Conservation (phyloP, 2,797 vertebrate species). For the Poeciliopsis infans region DNA sequence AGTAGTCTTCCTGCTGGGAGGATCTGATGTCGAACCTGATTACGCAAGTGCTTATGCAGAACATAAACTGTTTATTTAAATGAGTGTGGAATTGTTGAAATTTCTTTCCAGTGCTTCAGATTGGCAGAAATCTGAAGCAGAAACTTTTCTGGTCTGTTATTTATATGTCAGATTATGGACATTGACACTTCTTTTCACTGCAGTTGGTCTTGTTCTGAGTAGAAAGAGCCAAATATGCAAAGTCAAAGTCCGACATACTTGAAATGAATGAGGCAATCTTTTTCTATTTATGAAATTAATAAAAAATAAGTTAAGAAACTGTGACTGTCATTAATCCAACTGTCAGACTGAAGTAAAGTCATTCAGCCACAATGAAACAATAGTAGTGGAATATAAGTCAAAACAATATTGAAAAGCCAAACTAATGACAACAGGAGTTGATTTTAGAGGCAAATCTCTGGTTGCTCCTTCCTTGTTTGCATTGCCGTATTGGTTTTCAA, state of each 20-base stretch:
- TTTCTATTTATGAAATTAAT: neutral
- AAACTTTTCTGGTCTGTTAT: constrained; percentile 3
- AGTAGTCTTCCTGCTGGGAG: neutral
- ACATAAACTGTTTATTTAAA: constrained; percentile 2
- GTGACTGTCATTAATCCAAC: neutral
- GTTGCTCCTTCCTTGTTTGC: neutral
- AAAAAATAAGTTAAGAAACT: neutral
- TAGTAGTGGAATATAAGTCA: no score
- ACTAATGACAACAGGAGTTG: neutral
- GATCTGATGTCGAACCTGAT: neutral
- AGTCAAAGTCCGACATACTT: neutral
- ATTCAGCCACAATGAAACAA: neutral
- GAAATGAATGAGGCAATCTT: neutral
- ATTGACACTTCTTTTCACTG: neutral
- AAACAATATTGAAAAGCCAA: neutral
- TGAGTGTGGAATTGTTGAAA: neutral
- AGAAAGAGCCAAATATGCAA: constrained; percentile 1
- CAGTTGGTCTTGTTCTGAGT: neutral
- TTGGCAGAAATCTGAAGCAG: constrained; percentile 8
- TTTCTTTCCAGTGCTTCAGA: constrained; percentile 38
- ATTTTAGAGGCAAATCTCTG: neutral
- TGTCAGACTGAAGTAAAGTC: neutral
- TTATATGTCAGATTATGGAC: neutral
- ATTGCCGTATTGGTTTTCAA: neutral
- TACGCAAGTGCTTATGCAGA: neutral